Evolutionary conservation across 2,888 invertebrate genomes (phyloP).

Genomic region (Sarcophaga variegata): DNA sequence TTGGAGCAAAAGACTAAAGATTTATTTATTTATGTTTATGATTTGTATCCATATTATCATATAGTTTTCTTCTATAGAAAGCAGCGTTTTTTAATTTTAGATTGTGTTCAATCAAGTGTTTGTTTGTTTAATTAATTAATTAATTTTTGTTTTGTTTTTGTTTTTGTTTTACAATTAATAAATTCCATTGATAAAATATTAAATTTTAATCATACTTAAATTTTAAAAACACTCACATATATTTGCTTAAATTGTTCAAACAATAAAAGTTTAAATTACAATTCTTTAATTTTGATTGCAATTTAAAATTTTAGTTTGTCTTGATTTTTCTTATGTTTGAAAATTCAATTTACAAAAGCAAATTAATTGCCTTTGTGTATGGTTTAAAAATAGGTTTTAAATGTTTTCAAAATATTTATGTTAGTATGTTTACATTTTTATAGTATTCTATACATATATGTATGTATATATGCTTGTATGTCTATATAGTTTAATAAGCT

Average conservation of each 20-base stretch:
- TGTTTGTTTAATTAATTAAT: neutral
- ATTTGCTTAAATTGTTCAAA: conserved; percentile 18
- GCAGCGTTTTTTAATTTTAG: conserved; percentile 27
- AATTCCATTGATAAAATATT: conserved; percentile 66
- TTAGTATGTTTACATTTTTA: neutral
- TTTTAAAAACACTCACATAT: conserved; percentile 49
- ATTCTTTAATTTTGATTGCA: neutral
- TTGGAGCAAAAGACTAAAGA: conserved; percentile 6
- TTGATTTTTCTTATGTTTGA: too few relatives aligned
- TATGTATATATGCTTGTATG: conserved; percentile 22
- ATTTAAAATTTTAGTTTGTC: neutral
- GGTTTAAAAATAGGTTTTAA: neutral
- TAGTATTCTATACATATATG: neutral
- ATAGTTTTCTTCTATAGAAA: conserved; percentile 19
- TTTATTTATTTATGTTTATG: neutral
- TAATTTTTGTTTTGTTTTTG: neutral
- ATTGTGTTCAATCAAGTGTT: conserved; percentile 7
- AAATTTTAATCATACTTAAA: conserved; percentile 36
- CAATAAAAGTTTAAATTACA: neutral
- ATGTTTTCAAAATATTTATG: too few relatives aligned
- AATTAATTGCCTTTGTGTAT: neutral
- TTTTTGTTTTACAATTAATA: conserved; percentile 67
- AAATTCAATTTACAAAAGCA: too few relatives aligned
- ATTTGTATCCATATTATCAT: neutral
- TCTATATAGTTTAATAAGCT: conserved; percentile 66